Base-by-base conservation (phyloP, 2,113 vertebrate genomes). In the Callaeas wilsoni region DNA sequence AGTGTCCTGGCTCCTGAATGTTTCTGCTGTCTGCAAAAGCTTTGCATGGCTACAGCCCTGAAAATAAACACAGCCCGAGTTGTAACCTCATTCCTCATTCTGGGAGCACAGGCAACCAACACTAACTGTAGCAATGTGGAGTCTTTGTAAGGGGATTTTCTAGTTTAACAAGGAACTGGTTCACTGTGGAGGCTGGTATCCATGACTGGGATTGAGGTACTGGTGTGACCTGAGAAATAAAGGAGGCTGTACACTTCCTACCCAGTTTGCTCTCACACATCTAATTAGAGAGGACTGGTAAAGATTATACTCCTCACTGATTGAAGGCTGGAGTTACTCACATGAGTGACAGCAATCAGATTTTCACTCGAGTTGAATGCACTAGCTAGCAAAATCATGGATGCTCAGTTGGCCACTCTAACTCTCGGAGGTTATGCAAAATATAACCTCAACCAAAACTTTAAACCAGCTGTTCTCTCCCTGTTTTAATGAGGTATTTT, bases 401-500 rank as follows among this genome's bases (percentile, higher is more conserved):
- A 22, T 71, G 44, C 20, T 52, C 41, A 44, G 30, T 16, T 29
- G 42, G 27, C 56, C 39, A 12, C 60, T 49, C 32, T 18, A 39
- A 30, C 60, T 47, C 62, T 67, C 65, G 12, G 56, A 85, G 47
- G 52, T 74, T 53, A 52, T 29, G 35, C 44, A 85, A 90, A 81
- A 49, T 4, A 56, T 0, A 70, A 33, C 49, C 33, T 85, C 27
- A 75, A 39, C 12, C 70, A 64, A 56, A 63, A 26, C 69, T 39
- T 55, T 12, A 14, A 89, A 52, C 23, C 13, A 37, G 25, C 14
- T 23, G 12, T 26, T 53, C n/a, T 32, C 53, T 7, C 52, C 42
- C 33, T 6, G 4, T 7, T 63, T 35, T 6, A 17, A 12, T 6
- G 30, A 26, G 42, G 20, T 3, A 10, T 13, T 53, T 0, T 1